A percentile compares a stretch with the other conserved stretches of the same genome.
These are phyloP conservation scores for Conchocele bisecta DNA, from an alignment of 2,888 invertebrate genomes.

Conservation along the genomic window DNA sequence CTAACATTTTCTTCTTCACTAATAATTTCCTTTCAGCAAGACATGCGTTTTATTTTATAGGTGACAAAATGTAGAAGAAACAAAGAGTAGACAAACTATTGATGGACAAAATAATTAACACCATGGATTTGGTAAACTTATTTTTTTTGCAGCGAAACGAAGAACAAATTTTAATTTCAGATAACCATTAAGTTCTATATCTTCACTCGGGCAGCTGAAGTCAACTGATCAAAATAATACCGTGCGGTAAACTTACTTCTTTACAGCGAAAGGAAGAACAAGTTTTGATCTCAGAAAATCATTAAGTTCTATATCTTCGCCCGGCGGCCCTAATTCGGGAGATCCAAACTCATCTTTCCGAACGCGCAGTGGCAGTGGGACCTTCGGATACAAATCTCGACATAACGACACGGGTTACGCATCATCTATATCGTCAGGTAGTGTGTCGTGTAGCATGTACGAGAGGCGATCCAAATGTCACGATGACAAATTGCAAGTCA, in stretches of 20 bases:
- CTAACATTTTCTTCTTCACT: too few species aligned
- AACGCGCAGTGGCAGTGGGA: conserved; percentile 67
- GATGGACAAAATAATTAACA: too few species aligned
- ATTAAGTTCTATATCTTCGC: conserved; percentile 55
- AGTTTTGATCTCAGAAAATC: conserved; percentile 80
- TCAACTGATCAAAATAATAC: too few species aligned
- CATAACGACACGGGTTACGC: conserved; percentile 75
- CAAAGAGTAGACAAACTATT: too few species aligned
- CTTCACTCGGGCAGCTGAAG: conserved; percentile 45
- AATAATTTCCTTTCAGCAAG: too few species aligned
- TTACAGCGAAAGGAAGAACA: conserved; percentile 79
- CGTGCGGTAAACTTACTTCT: conserved; percentile 33
- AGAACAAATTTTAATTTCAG: conserved; percentile 80
- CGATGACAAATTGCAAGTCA: too few species aligned
- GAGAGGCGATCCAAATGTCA: too few species aligned
- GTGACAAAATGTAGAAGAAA: too few species aligned
- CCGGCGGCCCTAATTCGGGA: conserved; percentile 53
- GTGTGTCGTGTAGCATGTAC: too few species aligned
- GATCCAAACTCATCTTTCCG: conserved; percentile 59
- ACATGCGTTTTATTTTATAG: too few species aligned
- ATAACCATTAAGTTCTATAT: conserved; percentile 68
- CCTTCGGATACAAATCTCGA: conserved; percentile 65
- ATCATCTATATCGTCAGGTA: conserved; percentile 77
- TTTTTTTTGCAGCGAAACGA: conserved; percentile 49
- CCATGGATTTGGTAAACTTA: too few species aligned